Base-by-base conservation (phyloP, 2,113 vertebrate genomes). In the Vireo altiloquus region DNA sequence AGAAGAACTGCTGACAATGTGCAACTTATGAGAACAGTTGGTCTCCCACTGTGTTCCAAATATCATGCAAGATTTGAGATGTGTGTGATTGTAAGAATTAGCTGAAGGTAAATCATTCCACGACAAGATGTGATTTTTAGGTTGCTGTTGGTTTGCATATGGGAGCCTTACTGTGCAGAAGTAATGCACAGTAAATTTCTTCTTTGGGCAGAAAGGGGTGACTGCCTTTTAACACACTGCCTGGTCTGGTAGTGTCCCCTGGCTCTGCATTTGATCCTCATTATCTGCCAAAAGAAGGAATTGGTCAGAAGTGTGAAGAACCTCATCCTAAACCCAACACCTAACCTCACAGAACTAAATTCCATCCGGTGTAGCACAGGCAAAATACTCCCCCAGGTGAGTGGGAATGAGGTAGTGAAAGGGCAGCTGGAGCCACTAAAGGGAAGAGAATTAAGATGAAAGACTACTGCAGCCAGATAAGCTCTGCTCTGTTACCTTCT, bases 401-500 rank as follows among this genome's bases (percentile, higher is more conserved):
- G 33, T 4, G 1, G 10, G 44, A 57, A 40, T 33, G 87, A 92
- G 59, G 44, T 76, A 70, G 65, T 68, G 76, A 94, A 75, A 90
- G 94, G 92, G 77, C 83, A 94, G 76, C 91, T 89, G 75, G 24
- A 79, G 60, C 22, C 22, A 72, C 70, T 61, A 11, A 15, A 72
- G 69, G 50, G 6, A 69, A 49, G 50, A 63, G 64, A 59, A 75
- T 86, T 46, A 92, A 90, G 96, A 93, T 97, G 72, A 94, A 96
- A 96, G 95, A 31, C 78, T 87, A 25, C 5, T 15, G 76, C 80
- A 71, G 68, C 71, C 87, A 94, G 37, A n/a, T 65, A 84, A 75
- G 89, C 91, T 85, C 94, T 91, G 71, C 92, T 97, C 91, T 75
- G 66, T 96, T 97, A 96, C 95, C 57, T 18, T 82, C 94, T 87